Conservation (phyloP, 2,888 invertebrate species). For the Coenonympha glycerion region DNA sequence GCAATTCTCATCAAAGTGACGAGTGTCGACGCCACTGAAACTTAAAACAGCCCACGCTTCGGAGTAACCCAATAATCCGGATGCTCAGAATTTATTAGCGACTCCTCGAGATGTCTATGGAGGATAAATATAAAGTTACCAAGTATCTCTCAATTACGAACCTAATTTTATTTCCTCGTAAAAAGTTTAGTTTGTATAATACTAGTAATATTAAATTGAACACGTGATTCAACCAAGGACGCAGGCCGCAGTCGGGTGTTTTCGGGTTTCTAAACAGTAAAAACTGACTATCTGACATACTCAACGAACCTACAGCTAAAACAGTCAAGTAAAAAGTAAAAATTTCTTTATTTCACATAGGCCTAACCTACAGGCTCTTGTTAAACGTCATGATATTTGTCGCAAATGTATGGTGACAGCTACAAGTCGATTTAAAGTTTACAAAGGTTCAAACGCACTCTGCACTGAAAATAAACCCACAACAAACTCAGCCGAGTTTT, state of each 20-base stretch:
- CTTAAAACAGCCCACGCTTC: constrained; percentile 1
- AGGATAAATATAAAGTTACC: constrained; percentile 1
- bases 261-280: not conserved
- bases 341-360: no score
- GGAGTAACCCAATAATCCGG: constrained; percentile 1
- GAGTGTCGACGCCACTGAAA: not conserved
- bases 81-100: not conserved
- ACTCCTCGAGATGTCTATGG: not conserved
- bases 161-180: not conserved
- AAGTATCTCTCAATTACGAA: not conserved
- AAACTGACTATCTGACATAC: no score
- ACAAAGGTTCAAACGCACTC: no score
- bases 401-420: no score
- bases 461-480: no score
- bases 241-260: not conserved
- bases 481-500: no score
- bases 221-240: not conserved
- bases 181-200: not conserved
- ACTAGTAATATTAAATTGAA: not conserved
- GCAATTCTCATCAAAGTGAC: not conserved
- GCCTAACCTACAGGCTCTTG: no score
- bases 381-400: no score
- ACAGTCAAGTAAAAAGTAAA: no score
- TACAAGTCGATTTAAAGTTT: no score
- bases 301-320: no score